Conservation (phyloP, 2,888 invertebrate genomes). For the Eupsilia transversa region DNA sequence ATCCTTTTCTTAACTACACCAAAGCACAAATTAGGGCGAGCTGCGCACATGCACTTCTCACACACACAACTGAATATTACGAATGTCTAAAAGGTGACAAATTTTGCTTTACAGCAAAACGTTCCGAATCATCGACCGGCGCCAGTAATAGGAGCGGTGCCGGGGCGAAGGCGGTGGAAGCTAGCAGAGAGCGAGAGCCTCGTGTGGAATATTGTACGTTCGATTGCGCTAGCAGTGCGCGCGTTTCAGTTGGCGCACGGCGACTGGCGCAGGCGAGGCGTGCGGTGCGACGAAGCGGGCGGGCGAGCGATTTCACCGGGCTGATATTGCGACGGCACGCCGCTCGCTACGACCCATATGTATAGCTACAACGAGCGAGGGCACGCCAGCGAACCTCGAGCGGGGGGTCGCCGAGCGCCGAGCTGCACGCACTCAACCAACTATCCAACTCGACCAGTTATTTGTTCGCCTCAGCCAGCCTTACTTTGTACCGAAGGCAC, state of each 20-base stretch:
- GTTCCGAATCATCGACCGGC: constrained; percentile 76
- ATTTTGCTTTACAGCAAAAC: constrained; percentile 71
- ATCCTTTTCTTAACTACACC: constrained; percentile 82
- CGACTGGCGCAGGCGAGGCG: constrained; percentile 90
- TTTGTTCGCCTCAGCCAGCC: constrained; percentile 74
- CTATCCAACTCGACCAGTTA: constrained; percentile 83
- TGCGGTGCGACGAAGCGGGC: constrained; percentile 88
- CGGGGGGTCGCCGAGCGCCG: constrained; percentile 83
- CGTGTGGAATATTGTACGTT: constrained; percentile 84
- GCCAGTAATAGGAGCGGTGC: constrained; percentile 76
- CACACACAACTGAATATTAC: constrained; percentile 72
- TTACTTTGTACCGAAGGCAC: constrained; percentile 75
- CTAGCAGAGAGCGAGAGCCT: constrained; percentile 81
- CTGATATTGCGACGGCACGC: constrained; percentile 90
- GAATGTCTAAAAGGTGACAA: constrained; percentile 69
- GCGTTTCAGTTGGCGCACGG: constrained; percentile 90
- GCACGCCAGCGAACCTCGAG: constrained; percentile 83
- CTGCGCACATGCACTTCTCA: constrained; percentile 83
- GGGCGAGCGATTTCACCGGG: constrained; percentile 90
- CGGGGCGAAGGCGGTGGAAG: constrained; percentile 75
- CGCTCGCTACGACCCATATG: constrained; percentile 87
- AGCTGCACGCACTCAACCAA: constrained; percentile 85
- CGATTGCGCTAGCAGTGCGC: constrained; percentile 89
- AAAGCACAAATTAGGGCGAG: constrained; percentile 82
- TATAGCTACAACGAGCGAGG: constrained; percentile 86